phyloP scores from a whole-genome alignment of 2,113 vertebrate genomes.

The Leuciscus idus region DNA sequence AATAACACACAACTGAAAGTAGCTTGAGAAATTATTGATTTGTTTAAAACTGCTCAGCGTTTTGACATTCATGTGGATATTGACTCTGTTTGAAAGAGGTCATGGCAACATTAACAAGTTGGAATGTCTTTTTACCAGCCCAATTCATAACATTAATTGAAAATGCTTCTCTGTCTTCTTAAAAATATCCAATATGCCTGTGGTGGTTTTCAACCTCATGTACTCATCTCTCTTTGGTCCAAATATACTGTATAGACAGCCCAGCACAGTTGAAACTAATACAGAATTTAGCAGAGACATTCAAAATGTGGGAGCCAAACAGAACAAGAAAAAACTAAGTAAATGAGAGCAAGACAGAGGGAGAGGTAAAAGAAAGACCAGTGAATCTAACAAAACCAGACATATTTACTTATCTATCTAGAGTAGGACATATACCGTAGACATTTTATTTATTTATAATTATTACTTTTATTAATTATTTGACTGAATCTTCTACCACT shows the following conservation, averaged over 20 bases:
- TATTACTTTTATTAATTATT: no score
- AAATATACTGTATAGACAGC: not conserved
- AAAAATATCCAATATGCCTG: not conserved
- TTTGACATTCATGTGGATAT: not conserved
- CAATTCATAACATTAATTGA: not conserved
- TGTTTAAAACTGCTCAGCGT: slow-evolving; percentile 16
- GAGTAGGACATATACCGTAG: no score
- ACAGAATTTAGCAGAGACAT: not conserved
- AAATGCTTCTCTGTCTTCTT: not conserved
- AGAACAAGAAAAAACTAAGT: not conserved
- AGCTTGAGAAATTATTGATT: slow-evolving; percentile 21
- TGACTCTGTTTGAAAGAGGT: not conserved
- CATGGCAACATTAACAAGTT: not conserved
- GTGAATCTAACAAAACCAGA: not conserved
- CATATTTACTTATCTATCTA: no score
- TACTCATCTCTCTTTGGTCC: not conserved
- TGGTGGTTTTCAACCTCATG: slow-evolving; percentile 1
- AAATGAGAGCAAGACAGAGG: not conserved
- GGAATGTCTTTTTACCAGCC: not conserved
- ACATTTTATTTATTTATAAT: no score
- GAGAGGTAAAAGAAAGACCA: not conserved
- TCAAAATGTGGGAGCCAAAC: not conserved
- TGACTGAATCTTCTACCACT: no score
- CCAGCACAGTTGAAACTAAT: not conserved
- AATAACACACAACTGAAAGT: not conserved